Conservation (phyloP, 2,113 vertebrate genomes). For the Petromus typicus region DNA sequence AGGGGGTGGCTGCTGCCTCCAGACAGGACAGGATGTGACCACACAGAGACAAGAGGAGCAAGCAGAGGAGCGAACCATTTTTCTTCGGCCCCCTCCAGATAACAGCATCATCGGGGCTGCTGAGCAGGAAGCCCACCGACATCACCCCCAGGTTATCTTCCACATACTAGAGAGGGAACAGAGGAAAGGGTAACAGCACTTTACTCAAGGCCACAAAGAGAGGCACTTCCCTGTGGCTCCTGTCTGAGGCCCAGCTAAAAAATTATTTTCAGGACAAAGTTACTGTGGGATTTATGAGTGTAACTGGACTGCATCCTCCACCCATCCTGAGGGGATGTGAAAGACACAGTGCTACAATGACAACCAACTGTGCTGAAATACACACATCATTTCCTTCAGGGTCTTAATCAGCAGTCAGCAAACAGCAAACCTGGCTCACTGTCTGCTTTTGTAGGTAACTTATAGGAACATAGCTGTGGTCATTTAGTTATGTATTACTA, state of each 20-base stretch:
- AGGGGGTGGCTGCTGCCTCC: neutral
- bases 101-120: constrained; percentile 96
- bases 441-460: neutral
- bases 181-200: neutral
- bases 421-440: neutral
- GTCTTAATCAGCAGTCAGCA: neutral
- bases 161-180: constrained; percentile 89
- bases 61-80: constrained; percentile 88
- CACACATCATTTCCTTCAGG: neutral
- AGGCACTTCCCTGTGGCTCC: neutral
- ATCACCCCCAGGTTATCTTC: constrained; percentile 97
- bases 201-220: neutral
- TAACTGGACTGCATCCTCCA: neutral
- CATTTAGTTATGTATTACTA: neutral
- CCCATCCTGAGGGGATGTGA: neutral
- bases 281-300: neutral
- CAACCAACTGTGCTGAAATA: neutral
- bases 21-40: rapidly evolving
- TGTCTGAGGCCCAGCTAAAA: neutral
- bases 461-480: neutral
- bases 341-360: neutral
- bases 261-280: neutral
- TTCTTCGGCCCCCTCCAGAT: constrained; percentile 99
- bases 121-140: constrained; percentile 97
- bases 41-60: constrained; percentile 81